Evolutionary conservation across 2,113 vertebrate species (phyloP), one percentile per base, ranked within the genome.

Genomic region (Rhodinocichla rosea): DNA sequence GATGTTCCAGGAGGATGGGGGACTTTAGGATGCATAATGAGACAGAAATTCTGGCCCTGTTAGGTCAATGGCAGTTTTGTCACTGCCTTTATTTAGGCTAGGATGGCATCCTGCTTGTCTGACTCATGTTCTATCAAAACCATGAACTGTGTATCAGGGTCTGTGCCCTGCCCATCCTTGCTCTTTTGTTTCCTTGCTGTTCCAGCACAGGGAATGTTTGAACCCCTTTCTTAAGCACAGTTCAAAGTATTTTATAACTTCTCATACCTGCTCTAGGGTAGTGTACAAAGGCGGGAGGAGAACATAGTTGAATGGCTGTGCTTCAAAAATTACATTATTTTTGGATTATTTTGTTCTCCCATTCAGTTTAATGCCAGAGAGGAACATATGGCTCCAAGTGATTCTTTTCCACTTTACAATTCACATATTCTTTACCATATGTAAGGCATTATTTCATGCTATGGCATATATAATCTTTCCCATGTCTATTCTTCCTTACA

Each of bases 321-420:
- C 77, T 85, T 92, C 79, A 91, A 78, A 94, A 94, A 59, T 69
- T 67, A 68, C 82, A 83, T 90, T 33, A 94, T 93, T 93, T 93
- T 88, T 86, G 12, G 47, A 88, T 94, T 95, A 86, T 93, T 92
- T 95, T 91, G 50, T 94, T 80, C 75, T 83, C 47, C 44, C 24
- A 11, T 68, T 71, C 35, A 78, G 68, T 90, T 83, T 83, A 27
- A 60, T 88, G 68, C 82, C 82, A 81, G 85, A 90, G 85, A 57
- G 47, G 26, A 96, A 77, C 64, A 80, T 88, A 86, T 75, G 94
- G 82, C 71, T 71, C n/a, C 10, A 74, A 70, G 39, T 52, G 23
- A 30, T 87, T 77, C 60, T 89, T 86, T 69, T 37, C 84, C 50
- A 53, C 79, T 91, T 92, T 60, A 76, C 55, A 88, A 15, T 92